Percentiles rank a stretch among this genome's conserved stretches.
phyloP scores from a whole-genome alignment of 2,113 vertebrate species.

The Sterna hirundo region DNA sequence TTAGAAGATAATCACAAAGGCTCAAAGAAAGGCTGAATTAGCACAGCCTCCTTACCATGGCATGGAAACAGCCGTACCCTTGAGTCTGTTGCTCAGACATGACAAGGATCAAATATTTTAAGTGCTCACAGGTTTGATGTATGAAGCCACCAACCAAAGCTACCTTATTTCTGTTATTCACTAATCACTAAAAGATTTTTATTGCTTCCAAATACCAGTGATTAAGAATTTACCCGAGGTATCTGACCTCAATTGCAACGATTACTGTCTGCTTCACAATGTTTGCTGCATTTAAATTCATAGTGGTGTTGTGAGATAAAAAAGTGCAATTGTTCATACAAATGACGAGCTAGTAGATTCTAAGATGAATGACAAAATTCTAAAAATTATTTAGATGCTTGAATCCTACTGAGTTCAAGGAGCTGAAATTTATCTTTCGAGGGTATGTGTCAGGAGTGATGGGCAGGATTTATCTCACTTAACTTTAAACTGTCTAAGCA shows the following conservation, averaged over 20 bases:
- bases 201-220: not conserved
- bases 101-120: not conserved
- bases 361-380: constrained; percentile 22
- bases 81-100: not conserved
- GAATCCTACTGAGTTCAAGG: constrained; percentile 33
- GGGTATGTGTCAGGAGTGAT: constrained; percentile 32
- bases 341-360: constrained; percentile 6
- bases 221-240: not conserved
- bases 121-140: not conserved
- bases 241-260: not conserved
- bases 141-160: not conserved
- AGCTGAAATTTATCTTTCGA: not conserved
- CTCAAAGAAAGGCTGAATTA: not conserved
- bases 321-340: not conserved
- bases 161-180: not conserved
- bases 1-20: not conserved
- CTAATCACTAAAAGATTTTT: not conserved
- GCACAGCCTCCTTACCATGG: not conserved
- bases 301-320: not conserved
- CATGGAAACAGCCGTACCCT: not conserved
- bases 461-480: constrained; percentile 55
- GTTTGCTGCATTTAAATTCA: constrained; percentile 19
- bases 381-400: constrained; percentile 30
- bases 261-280: not conserved
- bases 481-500: constrained; percentile 59